phyloP scores from a whole-genome alignment of 2,797 vertebrate genomes.

The Merluccius polli region DNA sequence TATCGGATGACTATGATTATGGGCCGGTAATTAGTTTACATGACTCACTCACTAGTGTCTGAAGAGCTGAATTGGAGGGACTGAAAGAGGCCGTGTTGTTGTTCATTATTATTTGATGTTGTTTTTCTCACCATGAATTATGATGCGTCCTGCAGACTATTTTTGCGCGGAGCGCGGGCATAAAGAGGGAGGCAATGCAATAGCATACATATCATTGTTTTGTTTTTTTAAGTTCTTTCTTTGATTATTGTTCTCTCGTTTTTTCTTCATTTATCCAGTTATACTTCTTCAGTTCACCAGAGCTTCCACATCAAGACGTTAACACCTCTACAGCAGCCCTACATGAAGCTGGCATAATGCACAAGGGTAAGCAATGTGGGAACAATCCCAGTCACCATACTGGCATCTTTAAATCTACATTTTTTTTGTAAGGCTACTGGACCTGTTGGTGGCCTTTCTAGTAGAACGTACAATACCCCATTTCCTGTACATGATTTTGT shows the following conservation, averaged over 20 bases:
- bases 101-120: neutral
- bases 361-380: neutral
- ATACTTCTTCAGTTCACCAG: constrained; percentile 87
- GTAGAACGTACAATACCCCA: constrained; percentile 47
- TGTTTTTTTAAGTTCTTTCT: neutral
- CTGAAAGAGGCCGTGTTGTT: neutral
- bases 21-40: constrained; percentile 59
- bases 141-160: neutral
- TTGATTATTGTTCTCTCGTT: neutral
- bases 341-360: too few relatives aligned
- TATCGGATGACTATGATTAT: constrained; percentile 55
- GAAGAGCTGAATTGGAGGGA: constrained; percentile 28
- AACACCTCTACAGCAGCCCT: too few relatives aligned
- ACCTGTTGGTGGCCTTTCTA: constrained; percentile 9
- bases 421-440: constrained; percentile 10
- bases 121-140: neutral
- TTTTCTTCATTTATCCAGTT: constrained; percentile 62
- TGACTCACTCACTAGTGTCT: constrained; percentile 34
- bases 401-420: constrained; percentile 3
- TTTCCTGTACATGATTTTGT: constrained; percentile 67
- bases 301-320: constrained; percentile 39
- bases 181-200: neutral
- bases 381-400: neutral
- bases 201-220: neutral
- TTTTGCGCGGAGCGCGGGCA: neutral